Conservation (phyloP, 2,888 invertebrate genomes). For the Drosophila tanythrix region DNA sequence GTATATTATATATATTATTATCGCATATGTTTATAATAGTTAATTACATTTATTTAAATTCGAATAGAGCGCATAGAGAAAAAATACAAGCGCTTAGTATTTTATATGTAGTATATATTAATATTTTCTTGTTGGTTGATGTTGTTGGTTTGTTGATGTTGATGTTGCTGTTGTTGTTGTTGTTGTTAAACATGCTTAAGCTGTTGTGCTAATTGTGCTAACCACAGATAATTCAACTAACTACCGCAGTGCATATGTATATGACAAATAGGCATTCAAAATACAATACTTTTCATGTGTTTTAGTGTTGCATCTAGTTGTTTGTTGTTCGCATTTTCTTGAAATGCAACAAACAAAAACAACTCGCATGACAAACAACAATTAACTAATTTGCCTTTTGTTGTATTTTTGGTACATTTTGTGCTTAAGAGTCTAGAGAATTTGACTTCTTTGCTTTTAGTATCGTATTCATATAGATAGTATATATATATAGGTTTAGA, state of each 20-base stretch:
- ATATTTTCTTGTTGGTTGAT: constrained; percentile 7
- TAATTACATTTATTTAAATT: constrained; percentile 76
- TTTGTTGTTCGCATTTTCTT: neutral
- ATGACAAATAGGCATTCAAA: constrained; percentile 37
- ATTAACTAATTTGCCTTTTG: constrained; percentile 52
- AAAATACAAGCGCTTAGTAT: constrained; percentile 76
- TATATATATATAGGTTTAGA: constrained; percentile 20
- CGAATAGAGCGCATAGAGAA: constrained; percentile 71
- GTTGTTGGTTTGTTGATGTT: constrained; percentile 15
- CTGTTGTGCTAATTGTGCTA: constrained; percentile 54
- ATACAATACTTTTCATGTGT: constrained; percentile 57
- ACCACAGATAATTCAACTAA: constrained; percentile 62
- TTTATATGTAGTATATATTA: constrained; percentile 35
- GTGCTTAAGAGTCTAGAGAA: constrained; percentile 72
- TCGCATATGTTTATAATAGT: constrained; percentile 52
- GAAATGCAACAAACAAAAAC: constrained; percentile 13
- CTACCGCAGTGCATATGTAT: constrained; percentile 43
- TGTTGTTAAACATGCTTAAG: constrained; percentile 41
- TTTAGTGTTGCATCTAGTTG: constrained; percentile 20
- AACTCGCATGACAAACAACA: constrained; percentile 14
- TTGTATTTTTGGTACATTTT: constrained; percentile 56
- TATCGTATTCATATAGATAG: constrained; percentile 3
- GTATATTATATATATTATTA: constrained; percentile 54
- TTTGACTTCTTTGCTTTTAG: constrained; percentile 75
- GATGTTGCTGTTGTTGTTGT: constrained; percentile 7